A percentile compares a stretch with the other conserved stretches of the same genome.
phyloP scores from a whole-genome alignment of 2,113 vertebrate species.

The Menura novaehollandiae region DNA sequence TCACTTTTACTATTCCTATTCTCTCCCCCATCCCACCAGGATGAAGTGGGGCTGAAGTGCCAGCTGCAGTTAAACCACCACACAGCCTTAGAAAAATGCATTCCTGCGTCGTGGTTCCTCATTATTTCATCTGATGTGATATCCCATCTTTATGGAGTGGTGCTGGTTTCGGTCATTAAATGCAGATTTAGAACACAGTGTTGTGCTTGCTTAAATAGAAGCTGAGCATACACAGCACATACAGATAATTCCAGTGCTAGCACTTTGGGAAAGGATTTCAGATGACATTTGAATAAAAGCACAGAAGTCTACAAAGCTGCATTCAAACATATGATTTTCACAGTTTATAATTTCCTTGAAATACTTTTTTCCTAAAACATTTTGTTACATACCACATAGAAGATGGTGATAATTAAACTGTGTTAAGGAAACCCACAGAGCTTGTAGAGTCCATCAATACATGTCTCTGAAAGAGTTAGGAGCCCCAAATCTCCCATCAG shows the following conservation, averaged over 20 bases:
- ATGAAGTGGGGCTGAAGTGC: neutral
- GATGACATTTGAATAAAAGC: neutral
- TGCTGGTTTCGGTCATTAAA: neutral
- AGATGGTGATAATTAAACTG: neutral
- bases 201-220: neutral
- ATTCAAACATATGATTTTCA: neutral
- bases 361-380: neutral
- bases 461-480: fast-evolving
- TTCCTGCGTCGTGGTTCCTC: neutral
- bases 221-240: neutral
- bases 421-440: neutral
- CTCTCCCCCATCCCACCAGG: neutral
- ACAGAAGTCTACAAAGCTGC: neutral
- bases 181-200: neutral
- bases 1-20: neutral
- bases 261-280: neutral
- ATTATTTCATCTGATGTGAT: neutral
- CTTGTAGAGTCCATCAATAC: fast-evolving
- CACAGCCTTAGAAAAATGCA: neutral
- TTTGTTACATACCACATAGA: neutral
- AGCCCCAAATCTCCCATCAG: neutral
- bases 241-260: neutral
- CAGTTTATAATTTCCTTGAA: neutral
- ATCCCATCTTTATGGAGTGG: neutral
- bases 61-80: neutral